phyloP scores from a whole-genome alignment of 2,113 vertebrate genomes.

The Labeo rohita region DNA sequence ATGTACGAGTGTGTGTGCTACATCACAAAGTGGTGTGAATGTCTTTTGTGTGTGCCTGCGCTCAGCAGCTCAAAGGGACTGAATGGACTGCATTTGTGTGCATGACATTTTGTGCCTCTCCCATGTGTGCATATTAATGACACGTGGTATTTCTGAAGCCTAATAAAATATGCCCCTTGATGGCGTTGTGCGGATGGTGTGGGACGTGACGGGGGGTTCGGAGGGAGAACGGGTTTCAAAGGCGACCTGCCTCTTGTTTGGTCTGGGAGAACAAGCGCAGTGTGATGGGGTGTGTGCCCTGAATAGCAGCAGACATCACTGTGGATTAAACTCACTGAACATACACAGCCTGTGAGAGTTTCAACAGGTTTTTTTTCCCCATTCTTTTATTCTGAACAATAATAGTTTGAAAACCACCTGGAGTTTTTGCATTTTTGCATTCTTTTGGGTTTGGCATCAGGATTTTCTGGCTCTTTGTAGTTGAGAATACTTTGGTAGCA shows the following conservation, averaged over 20 bases:
- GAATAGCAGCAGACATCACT: slow-evolving; percentile 40
- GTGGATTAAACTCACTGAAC: slow-evolving; percentile 37
- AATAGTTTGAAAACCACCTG: slow-evolving; percentile 11
- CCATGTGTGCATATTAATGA: slow-evolving; percentile 67
- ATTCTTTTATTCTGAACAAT: slow-evolving; percentile 2
- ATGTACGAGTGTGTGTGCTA: slow-evolving; percentile 36
- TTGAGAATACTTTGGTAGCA: not conserved
- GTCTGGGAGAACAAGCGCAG: slow-evolving; percentile 50
- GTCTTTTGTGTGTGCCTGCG: slow-evolving; percentile 42
- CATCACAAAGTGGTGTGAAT: slow-evolving; percentile 39
- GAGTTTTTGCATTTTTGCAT: not conserved
- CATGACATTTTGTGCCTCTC: slow-evolving; percentile 64
- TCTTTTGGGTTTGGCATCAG: not conserved
- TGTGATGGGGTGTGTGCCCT: slow-evolving; percentile 28
- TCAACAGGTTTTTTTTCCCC: not conserved
- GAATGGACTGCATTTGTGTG: slow-evolving; percentile 62
- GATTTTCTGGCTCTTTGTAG: not conserved
- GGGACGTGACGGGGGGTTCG: slow-evolving; percentile 49
- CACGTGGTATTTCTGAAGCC: slow-evolving; percentile 64
- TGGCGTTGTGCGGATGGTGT: slow-evolving; percentile 53
- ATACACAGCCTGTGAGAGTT: slow-evolving; percentile 11
- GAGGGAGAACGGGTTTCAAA: slow-evolving; percentile 57
- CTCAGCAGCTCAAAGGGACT: slow-evolving; percentile 47
- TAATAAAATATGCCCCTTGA: slow-evolving; percentile 67
- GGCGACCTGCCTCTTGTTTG: slow-evolving; percentile 59